These are phyloP conservation scores for Caenorhabditis wallacei DNA, from an alignment of 2,888 invertebrate species.

Conservation along the genomic window DNA sequence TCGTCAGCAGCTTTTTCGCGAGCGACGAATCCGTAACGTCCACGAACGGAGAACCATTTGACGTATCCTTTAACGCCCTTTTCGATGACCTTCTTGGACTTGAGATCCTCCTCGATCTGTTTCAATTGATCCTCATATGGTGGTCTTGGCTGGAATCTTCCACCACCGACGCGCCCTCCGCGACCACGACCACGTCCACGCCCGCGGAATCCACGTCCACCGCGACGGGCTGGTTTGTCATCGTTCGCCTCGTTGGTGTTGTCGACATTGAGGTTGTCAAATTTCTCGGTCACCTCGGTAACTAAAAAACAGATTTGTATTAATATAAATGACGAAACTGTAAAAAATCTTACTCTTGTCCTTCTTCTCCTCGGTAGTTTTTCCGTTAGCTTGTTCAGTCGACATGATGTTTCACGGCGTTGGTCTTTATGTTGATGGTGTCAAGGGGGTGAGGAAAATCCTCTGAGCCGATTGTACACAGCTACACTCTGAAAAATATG, in stretches of 20 bases:
- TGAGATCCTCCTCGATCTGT: constrained; percentile 63
- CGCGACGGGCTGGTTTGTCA: constrained; percentile 36
- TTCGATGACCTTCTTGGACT: constrained; percentile 69
- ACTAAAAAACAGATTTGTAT: constrained; percentile 24
- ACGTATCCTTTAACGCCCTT: constrained; percentile 69
- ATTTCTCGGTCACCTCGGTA: constrained; percentile 66
- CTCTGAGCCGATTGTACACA: constrained; percentile 66
- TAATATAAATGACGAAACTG: background rate
- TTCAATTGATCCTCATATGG: constrained; percentile 51
- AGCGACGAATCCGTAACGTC: constrained; percentile 97
- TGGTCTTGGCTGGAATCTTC: constrained; percentile 37
- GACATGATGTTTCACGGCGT: constrained; percentile 65
- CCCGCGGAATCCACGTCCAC: constrained; percentile 52
- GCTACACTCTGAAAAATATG: constrained; percentile 64
- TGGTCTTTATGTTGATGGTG: constrained; percentile 61
- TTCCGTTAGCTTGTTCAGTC: constrained; percentile 54
- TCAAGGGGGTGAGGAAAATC: constrained; percentile 67
- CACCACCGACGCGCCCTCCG: constrained; percentile 24
- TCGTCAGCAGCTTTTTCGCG: constrained; percentile 88
- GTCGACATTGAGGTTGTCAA: constrained; percentile 68
- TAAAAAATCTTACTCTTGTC: constrained; percentile 35
- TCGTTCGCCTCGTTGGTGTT: constrained; percentile 65
- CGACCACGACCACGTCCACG: constrained; percentile 53
- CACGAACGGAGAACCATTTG: constrained; percentile 89
- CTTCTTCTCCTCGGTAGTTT: constrained; percentile 45